Conservation (phyloP, 1,140 invertebrate species). For the Dreissena rostriformis region DNA sequence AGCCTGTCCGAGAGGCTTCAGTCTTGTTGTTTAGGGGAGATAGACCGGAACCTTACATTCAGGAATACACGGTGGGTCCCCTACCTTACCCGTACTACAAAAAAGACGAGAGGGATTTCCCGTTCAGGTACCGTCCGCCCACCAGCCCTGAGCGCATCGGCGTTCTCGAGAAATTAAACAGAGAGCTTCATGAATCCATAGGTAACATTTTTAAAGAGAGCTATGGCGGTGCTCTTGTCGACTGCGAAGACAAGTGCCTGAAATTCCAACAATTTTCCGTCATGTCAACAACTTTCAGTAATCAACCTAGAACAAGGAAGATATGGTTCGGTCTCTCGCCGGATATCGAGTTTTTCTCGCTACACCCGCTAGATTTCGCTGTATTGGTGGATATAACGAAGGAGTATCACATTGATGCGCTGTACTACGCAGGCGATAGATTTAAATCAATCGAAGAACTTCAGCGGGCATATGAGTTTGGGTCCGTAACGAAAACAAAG, state of each 20-base stretch:
- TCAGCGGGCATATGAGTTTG: conserved; percentile 53
- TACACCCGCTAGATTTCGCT: conserved; percentile 63
- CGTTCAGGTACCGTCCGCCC: conserved; percentile 54
- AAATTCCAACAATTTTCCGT: conserved; percentile 52
- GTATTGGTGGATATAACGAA: conserved; percentile 61
- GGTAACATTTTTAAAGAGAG: conserved; percentile 63
- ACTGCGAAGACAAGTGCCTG: conserved; percentile 68
- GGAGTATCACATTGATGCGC: conserved; percentile 56
- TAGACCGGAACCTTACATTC: conserved; percentile 58
- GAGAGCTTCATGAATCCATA: conserved; percentile 11
- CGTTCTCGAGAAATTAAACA: neutral
- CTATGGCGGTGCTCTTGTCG: conserved; percentile 60
- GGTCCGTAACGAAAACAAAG: conserved; percentile 61
- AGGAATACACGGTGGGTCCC: conserved; percentile 70
- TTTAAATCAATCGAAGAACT: conserved; percentile 65
- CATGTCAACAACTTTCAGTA: conserved; percentile 53
- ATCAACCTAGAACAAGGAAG: conserved; percentile 51
- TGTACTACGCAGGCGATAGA: conserved; percentile 64
- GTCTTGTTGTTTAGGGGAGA: conserved; percentile 74
- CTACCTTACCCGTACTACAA: conserved; percentile 59
- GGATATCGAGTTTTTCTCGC: conserved; percentile 51
- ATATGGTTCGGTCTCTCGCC: conserved; percentile 64
- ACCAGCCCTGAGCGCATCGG: conserved; percentile 47
- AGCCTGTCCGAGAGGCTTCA: conserved; percentile 64
- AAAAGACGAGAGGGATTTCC: conserved; percentile 33